These are phyloP conservation scores for Trissonchulus latispiculum DNA, from an alignment of 2,888 invertebrate species.

Conservation along the genomic window DNA sequence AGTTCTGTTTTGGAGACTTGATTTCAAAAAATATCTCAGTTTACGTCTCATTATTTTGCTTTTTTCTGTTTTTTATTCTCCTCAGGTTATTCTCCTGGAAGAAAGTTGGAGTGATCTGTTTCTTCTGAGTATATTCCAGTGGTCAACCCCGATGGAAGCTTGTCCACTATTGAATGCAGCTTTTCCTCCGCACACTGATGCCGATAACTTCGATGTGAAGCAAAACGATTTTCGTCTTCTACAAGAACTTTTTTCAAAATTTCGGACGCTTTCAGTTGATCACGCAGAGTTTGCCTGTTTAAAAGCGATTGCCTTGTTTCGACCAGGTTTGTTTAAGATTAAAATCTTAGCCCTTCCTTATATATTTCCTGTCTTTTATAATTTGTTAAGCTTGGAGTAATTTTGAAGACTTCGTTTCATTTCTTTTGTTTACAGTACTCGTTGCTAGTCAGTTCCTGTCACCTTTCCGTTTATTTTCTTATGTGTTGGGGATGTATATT, in stretches of 20 bases:
- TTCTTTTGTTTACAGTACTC: too few relatives aligned
- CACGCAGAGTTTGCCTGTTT: constrained; percentile 96
- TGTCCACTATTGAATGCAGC: constrained; percentile 57
- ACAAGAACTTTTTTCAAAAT: constrained; percentile 74
- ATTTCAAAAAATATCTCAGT: too few relatives aligned
- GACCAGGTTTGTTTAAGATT: too few relatives aligned
- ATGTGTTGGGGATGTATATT: constrained; percentile 20
- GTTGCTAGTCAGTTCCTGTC: too few relatives aligned
- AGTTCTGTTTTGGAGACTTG: too few relatives aligned
- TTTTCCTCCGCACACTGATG: background rate
- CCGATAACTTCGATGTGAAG: constrained; percentile 16
- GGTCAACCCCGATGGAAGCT: constrained; percentile 65
- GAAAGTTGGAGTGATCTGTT: constrained; percentile 89
- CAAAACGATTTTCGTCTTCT: constrained; percentile 63
- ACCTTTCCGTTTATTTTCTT: too few relatives aligned
- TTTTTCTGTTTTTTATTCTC: too few relatives aligned
- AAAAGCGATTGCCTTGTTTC: constrained; percentile 91
- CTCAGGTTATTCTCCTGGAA: constrained; percentile 88
- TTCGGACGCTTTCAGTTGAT: constrained; percentile 78
- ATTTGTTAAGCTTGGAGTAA: too few relatives aligned
- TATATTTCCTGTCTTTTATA: too few relatives aligned
- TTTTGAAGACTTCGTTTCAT: constrained; percentile 10
- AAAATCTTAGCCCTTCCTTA: too few relatives aligned
- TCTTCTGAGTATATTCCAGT: constrained; percentile 77
- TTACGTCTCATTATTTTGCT: too few relatives aligned